These are phyloP conservation scores for Napeogenes inachia DNA, from an alignment of 2,888 invertebrate species.

Conservation along the genomic window DNA sequence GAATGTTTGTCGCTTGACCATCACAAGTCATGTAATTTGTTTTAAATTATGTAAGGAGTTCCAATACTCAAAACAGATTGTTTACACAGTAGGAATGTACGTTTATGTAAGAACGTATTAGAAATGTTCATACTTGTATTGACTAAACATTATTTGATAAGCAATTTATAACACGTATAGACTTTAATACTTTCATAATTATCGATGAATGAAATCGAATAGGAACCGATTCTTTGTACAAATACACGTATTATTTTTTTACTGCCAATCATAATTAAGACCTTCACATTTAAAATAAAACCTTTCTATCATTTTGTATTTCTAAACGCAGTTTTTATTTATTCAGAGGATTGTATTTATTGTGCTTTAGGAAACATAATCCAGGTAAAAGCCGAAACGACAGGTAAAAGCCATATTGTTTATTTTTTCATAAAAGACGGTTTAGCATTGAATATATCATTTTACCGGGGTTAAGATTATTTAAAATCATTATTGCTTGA, in stretches of 20 bases:
- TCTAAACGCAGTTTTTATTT: background rate
- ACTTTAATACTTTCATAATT: background rate
- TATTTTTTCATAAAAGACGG: background rate
- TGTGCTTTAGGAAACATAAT: too few relatives aligned
- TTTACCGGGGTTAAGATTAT: background rate
- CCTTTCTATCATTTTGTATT: background rate
- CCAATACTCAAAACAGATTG: background rate
- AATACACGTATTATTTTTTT: background rate
- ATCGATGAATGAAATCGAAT: background rate
- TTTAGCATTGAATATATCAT: too few relatives aligned
- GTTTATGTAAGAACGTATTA: background rate
- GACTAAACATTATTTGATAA: background rate
- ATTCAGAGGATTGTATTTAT: background rate
- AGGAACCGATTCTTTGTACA: background rate
- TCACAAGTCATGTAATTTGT: background rate
- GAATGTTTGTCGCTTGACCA: background rate
- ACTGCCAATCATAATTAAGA: background rate
- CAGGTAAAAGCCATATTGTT: background rate
- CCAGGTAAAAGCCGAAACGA: too few relatives aligned
- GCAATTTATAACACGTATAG: background rate
- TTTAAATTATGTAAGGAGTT: conserved; percentile 2
- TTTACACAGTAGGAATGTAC: background rate
- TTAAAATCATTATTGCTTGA: background rate
- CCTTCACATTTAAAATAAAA: conserved; percentile 4
- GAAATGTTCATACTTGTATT: background rate